Base-by-base conservation (phyloP, 2,797 vertebrate genomes). In the Anniella stebbinsi region DNA sequence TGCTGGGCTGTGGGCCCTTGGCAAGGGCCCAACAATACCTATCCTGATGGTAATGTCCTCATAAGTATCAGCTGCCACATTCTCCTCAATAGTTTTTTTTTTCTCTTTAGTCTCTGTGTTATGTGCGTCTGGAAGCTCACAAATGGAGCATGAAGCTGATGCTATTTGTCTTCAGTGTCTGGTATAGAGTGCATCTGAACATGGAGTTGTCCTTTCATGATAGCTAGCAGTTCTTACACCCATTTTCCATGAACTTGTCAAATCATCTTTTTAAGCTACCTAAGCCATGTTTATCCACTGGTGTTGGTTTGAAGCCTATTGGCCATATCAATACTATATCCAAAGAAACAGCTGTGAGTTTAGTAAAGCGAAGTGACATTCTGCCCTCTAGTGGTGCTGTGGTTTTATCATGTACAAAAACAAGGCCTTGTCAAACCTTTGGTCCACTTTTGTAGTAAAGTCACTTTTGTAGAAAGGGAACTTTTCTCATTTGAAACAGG, bases 311-410 rank as follows among this genome's bases (percentile, higher is more conserved):
- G 66, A 25, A 38, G 57, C 54, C 54, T 70, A 36, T 54, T 70
- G 12, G 15, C 18, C 38, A 45, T 67, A 41, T 36, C 13, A 80
- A 54, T 36, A 21, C 51, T 33, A 48, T n/a, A 54, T 38, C 57
- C 60, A 38, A 63, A 4, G 63, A 67, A 11, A 45, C 1, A 33
- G 48, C 2, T 41, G 23, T 45, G 70, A 54, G 21, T 54, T 76
- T 84, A 48, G 48, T 1, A 18, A 75, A 66, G 28, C 12, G 4
- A 86, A 57, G 69, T 41, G 66, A 21, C n/a, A 36, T 10, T 67
- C 80, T 84, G 85, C 89, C 72, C 89, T 77, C 89, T 87, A 48
- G 85, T 83, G 89, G 80, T 66, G 15, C 5, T 25, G 30, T 76
- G 18, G 0, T 9, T 83, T 41, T 83, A 90, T 80, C 73, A 63